Conservation (phyloP, 2,113 vertebrate genomes). For the Cyanocitta stelleri region DNA sequence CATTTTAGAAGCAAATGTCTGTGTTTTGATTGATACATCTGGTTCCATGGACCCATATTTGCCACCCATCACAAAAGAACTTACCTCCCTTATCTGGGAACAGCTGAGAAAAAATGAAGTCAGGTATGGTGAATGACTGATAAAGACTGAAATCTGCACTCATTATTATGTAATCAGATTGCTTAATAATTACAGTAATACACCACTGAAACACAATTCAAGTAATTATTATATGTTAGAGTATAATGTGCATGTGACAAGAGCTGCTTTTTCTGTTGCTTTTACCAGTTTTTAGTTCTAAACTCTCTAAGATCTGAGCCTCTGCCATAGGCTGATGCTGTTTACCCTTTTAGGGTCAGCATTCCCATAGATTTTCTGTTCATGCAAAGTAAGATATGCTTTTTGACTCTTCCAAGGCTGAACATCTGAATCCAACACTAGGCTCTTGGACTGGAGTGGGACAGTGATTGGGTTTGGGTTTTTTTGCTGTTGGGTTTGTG, state of each 20-base stretch:
- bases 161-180: not conserved
- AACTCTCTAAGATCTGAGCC: not conserved
- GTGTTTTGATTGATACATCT: constrained; percentile 78
- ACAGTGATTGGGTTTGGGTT: not conserved
- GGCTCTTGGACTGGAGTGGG: not conserved
- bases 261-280: not conserved
- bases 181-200: not conserved
- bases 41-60: constrained; percentile 76
- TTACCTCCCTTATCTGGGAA: constrained; percentile 82
- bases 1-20: constrained; percentile 76
- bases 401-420: not conserved
- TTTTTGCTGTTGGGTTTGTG: not conserved
- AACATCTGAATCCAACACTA: not conserved
- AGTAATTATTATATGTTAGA: not conserved
- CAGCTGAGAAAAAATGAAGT: constrained; percentile 72
- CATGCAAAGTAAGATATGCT: not conserved
- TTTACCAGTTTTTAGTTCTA: not conserved
- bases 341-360: not conserved
- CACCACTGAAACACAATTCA: not conserved
- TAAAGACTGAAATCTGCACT: not conserved
- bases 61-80: constrained; percentile 61
- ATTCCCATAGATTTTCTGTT: not conserved
- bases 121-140: constrained; percentile 59
- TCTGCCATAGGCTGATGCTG: not conserved
- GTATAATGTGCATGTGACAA: not conserved